A percentile compares a stretch with the other conserved stretches of the same genome.
Conservation (phyloP, 2,113 vertebrate genomes). For the Pseudorasbora parva region DNA sequence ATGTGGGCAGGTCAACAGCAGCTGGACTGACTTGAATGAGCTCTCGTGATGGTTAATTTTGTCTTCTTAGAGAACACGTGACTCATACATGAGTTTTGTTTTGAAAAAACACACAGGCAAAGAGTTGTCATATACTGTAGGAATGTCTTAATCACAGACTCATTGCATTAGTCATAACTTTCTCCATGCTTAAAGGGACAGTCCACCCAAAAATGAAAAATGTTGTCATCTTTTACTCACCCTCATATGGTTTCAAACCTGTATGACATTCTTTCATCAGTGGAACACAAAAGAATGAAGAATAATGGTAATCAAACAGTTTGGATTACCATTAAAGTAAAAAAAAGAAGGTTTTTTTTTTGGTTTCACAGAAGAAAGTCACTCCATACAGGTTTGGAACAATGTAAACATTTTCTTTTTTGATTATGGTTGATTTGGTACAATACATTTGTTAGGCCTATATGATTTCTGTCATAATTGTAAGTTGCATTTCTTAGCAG, state of each 20-base stretch:
- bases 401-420: not conserved
- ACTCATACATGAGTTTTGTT: constrained; percentile 36
- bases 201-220: constrained; percentile 8
- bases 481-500: not conserved
- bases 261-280: not conserved
- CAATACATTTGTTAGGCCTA: not conserved
- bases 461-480: not conserved
- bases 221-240: not conserved
- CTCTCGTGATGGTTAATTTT: constrained; percentile 6
- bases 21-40: constrained; percentile 16
- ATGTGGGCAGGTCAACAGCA: not conserved
- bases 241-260: not conserved
- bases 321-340: not conserved
- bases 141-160: constrained; percentile 10
- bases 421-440: not conserved
- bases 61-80: constrained; percentile 2
- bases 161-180: not conserved
- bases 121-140: not conserved
- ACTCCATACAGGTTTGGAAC: not conserved
- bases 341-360: too few relatives aligned
- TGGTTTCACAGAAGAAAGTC: not conserved
- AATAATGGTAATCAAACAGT: not conserved
- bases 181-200: not conserved
- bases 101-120: constrained; percentile 5
- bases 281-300: not conserved